Percentiles rank a stretch among this genome's conserved stretches.
These are phyloP conservation scores for Sebastes oblongus DNA, from an alignment of 2,797 vertebrate genomes.

Conservation along the genomic window DNA sequence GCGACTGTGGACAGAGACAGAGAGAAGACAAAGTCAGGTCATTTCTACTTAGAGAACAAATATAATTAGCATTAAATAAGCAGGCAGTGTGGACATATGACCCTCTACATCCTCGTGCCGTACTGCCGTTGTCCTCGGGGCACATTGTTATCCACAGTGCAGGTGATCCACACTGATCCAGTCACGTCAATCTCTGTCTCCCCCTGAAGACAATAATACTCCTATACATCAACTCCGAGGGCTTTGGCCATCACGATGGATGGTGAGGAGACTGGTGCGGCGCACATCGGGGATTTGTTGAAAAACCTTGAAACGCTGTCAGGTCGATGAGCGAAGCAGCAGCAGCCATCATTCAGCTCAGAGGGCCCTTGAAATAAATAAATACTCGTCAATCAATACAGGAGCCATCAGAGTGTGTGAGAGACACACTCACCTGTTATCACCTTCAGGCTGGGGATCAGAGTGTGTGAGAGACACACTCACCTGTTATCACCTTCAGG, in stretches of 20 bases:
- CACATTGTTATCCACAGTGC: slow-evolving; percentile 42
- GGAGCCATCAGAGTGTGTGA: slow-evolving; percentile 24
- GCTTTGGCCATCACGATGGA: slow-evolving; percentile 44
- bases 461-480: slow-evolving; percentile 21
- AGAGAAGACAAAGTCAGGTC: not conserved
- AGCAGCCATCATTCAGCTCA: slow-evolving; percentile 49
- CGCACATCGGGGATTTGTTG: slow-evolving; percentile 42
- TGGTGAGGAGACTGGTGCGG: slow-evolving; percentile 33
- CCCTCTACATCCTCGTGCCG: not conserved
- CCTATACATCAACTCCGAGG: slow-evolving; percentile 46
- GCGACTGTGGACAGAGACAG: too few species aligned
- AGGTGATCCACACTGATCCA: slow-evolving; percentile 56
- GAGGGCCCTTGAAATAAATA: slow-evolving; percentile 6
- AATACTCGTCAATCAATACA: slow-evolving; percentile 51
- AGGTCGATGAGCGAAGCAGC: slow-evolving; percentile 51
- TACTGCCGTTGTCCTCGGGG: not conserved
- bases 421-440: slow-evolving; percentile 33
- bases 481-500: slow-evolving; percentile 15
- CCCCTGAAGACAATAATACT: slow-evolving; percentile 53
- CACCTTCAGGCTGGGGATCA: not conserved
- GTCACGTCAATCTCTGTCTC: slow-evolving; percentile 45
- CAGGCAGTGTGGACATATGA: not conserved
- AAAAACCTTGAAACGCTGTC: slow-evolving; percentile 57
- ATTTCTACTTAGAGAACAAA: not conserved
- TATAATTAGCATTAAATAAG: not conserved